Base-by-base conservation (phyloP, 2,797 vertebrate species). In the Eutrigla gurnardus region DNA sequence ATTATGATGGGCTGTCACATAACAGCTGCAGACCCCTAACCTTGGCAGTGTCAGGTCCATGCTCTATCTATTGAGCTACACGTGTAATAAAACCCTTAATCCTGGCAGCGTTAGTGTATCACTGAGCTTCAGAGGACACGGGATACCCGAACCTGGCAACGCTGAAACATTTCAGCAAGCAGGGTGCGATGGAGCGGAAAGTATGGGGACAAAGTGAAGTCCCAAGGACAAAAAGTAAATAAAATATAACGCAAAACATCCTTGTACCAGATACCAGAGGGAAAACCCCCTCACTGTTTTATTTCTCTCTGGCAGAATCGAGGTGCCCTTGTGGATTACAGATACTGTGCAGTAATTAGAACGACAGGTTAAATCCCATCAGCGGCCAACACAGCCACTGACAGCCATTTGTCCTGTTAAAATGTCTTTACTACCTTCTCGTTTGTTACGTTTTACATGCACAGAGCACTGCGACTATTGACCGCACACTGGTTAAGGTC, bases 1-100 rank as follows among this genome's bases (percentile, higher is more conserved):
- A 36, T 40, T 61, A 12, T n/a, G 59, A 75, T 33, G 62, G 52
- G 35, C 7, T 73, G 66, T 72, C 67, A 61, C 69, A 37, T 36
- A 67, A 15, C 60, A 60, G 50, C 54, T 58, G 43, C 55, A 7
- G 73, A 73, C 14, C 63, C 42, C 53, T 81, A 65, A 87, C 83
- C 86, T 86, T 75, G 74, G 68, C 71, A 43, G 62, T 32, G 59
- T 61, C 59, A 36, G 85, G 78, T 79, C 50, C 37, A 46, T 78
- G 86, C 75, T 78, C 50, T 33, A 80, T 76, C 78, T 75, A 53
- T 83, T 77, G 86, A 89, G 69, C 79, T 39, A 69, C 78, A 85
- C 70, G 35, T 76, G 78, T 87, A 68, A 79, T 85, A 76, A 88
- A 88, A 84, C 46, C 75, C 63, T 79, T 86, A 88, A 91, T 91